phyloP scores from a whole-genome alignment of 2,113 vertebrate genomes.

The Cinclus cinclus region DNA sequence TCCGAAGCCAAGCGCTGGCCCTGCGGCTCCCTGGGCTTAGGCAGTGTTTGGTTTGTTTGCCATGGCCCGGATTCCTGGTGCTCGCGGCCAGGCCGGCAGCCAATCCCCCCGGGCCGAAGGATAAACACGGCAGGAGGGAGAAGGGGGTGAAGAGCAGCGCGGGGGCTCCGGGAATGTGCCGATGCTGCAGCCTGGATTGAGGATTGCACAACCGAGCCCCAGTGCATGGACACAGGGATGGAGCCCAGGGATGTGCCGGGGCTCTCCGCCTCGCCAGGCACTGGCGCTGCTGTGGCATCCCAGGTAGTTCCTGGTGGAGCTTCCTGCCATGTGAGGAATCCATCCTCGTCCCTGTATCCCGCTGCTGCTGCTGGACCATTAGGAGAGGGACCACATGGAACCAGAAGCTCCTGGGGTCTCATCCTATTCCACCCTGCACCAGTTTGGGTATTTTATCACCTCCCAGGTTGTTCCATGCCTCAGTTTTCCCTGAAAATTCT shows the following conservation, averaged over 20 bases:
- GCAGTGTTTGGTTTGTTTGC: constrained; percentile 48
- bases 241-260: not conserved
- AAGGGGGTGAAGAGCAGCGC: constrained; percentile 17
- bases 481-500: not conserved
- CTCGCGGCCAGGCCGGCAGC: constrained; percentile 26
- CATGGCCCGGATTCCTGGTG: not conserved
- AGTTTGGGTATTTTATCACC: fast-evolving
- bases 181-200: constrained; percentile 25
- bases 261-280: not conserved
- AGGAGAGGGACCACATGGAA: not conserved
- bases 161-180: constrained; percentile 5
- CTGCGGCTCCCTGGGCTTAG: not conserved
- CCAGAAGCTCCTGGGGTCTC: not conserved
- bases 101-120: constrained; percentile 42
- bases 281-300: not conserved
- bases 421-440: too few species aligned
- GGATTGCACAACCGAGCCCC: constrained; percentile 50
- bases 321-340: fast-evolving
- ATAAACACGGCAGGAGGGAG: constrained; percentile 54
- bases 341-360: fast-evolving
- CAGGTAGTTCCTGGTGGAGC: not conserved
- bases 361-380: not conserved
- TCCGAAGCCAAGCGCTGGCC: not conserved
- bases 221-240: not conserved
- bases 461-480: not conserved